These are phyloP conservation scores for Cichlasoma orientale DNA, from an alignment of 2,797 vertebrate species.

Conservation along the genomic window DNA sequence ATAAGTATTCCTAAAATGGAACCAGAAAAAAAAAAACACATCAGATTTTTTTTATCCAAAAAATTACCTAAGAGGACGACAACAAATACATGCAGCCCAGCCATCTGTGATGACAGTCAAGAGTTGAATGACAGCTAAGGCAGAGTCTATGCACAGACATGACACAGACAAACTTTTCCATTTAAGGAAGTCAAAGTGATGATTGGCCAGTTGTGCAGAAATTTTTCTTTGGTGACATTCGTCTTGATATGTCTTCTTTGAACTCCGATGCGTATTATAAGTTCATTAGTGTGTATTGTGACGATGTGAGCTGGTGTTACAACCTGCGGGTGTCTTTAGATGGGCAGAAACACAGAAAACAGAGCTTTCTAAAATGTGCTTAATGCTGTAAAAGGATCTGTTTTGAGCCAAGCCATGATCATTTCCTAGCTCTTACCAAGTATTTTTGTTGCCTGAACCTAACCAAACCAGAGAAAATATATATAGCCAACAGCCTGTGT, in stretches of 20 bases:
- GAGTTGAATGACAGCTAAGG: not conserved
- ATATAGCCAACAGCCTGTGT: no score
- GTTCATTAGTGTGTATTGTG: not conserved
- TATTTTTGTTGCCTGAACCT: not conserved
- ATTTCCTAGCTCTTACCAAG: not conserved
- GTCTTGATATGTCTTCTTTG: not conserved
- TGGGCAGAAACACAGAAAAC: not conserved
- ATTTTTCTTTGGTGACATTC: slow-evolving; percentile 10
- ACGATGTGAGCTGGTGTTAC: no score
- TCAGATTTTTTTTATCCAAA: not conserved
- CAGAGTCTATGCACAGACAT: not conserved
- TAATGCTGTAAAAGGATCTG: not conserved
- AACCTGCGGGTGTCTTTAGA: no score
- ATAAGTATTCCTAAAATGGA: not conserved
- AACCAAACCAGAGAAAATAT: not conserved
- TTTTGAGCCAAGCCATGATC: not conserved
- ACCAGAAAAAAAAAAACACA: not conserved
- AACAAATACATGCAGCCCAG: not conserved
- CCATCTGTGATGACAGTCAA: slow-evolving; percentile 21
- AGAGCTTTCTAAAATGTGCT: not conserved
- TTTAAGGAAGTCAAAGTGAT: slow-evolving; percentile 1
- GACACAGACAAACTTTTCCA: not conserved
- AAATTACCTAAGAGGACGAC: slow-evolving; percentile 14
- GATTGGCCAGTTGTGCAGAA: slow-evolving; percentile 13
- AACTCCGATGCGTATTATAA: not conserved